phyloP scores from a whole-genome alignment of 2,797 vertebrate genomes.

The Sebastes iracundus region DNA sequence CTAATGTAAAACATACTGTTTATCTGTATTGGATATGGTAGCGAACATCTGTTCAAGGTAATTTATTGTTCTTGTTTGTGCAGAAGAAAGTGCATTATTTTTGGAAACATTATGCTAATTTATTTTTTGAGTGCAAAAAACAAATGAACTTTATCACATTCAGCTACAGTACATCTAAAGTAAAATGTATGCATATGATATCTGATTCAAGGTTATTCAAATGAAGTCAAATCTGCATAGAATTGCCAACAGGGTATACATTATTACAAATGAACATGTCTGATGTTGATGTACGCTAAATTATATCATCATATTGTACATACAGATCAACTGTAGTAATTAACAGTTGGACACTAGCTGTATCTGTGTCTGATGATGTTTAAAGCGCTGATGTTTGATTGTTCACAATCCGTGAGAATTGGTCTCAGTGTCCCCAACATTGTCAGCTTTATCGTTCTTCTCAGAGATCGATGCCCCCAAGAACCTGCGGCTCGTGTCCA shows the following conservation, averaged over 20 bases:
- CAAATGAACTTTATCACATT: background rate
- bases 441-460: conserved; percentile 82
- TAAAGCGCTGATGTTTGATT: conserved; percentile 51
- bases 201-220: background rate
- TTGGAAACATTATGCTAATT: conserved; percentile 1
- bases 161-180: background rate
- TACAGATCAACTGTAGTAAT: background rate
- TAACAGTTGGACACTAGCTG: background rate
- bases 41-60: conserved; percentile 40
- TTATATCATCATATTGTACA: background rate
- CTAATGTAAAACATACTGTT: conserved; percentile 25
- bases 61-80: conserved; percentile 12
- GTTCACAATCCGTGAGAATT: conserved; percentile 67
- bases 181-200: background rate
- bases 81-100: conserved; percentile 1
- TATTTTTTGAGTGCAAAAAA: background rate
- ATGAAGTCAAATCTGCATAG: background rate
- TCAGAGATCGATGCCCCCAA: conserved; percentile 98
- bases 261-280: background rate
- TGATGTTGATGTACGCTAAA: background rate
- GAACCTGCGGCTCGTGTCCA: conserved; percentile 89
- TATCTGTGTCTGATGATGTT: conserved; percentile 28
- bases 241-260: background rate
- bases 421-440: conserved; percentile 80
- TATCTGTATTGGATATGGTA: conserved; percentile 7